phyloP scores from a whole-genome alignment of 1,140 invertebrate genomes.

The Phymorhynchus buccinoides region DNA sequence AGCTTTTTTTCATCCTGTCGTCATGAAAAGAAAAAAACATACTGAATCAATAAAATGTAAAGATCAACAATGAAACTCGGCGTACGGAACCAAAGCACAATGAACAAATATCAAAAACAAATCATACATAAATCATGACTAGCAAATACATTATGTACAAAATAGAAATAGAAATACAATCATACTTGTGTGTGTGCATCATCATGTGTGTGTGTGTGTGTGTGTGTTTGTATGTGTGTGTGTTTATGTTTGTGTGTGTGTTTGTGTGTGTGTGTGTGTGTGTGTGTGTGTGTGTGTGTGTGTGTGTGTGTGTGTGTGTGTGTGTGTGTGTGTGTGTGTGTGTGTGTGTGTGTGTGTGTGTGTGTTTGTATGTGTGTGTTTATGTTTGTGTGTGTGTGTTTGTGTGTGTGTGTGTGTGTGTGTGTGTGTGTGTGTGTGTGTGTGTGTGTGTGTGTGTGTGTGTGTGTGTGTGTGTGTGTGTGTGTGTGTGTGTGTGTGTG shows the following conservation, averaged over 20 bases:
- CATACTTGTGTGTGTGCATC: not conserved
- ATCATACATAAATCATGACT: too few relatives aligned
- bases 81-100: too few relatives aligned
- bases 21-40: too few relatives aligned
- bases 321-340: not conserved
- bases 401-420: not conserved
- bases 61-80: too few relatives aligned
- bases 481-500: not conserved
- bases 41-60: too few relatives aligned
- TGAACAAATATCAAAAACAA: too few relatives aligned
- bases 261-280: not conserved
- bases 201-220: not conserved
- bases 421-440: not conserved
- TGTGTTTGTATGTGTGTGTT: not conserved
- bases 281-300: not conserved
- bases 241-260: not conserved
- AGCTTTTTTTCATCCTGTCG: too few relatives aligned
- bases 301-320: not conserved
- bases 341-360: not conserved
- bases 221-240: not conserved
- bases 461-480: not conserved
- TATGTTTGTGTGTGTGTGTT: not conserved
- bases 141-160: too few relatives aligned
- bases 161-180: too few relatives aligned
- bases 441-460: conserved; percentile 1